phyloP scores from a whole-genome alignment of 1,140 invertebrate species.

The Pemphigus obesinymphae region DNA sequence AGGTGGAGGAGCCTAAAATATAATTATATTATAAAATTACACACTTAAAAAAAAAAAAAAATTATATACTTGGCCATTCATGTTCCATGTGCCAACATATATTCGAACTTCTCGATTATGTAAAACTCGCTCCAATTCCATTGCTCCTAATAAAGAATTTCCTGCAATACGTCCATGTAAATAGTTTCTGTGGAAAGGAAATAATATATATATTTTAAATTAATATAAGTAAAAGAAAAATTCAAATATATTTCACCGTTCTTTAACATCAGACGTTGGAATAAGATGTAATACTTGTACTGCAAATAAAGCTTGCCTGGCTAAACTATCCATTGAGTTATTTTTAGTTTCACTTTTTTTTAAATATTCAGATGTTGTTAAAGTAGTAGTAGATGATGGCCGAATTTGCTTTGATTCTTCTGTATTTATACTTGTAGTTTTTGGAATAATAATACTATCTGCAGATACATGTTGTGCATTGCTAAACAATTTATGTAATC shows the following conservation, averaged over 20 bases:
- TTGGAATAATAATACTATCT: constrained; percentile 46
- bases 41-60: background rate
- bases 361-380: constrained; percentile 42
- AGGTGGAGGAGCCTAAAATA: constrained; percentile 52
- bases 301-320: constrained; percentile 66
- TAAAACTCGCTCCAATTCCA: constrained; percentile 79
- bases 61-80: constrained; percentile 76
- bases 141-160: constrained; percentile 71
- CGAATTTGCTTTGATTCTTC: constrained; percentile 23
- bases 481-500: constrained; percentile 35
- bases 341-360: constrained; percentile 38
- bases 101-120: constrained; percentile 78
- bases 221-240: background rate
- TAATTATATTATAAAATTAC: constrained; percentile 24
- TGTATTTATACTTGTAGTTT: constrained; percentile 30
- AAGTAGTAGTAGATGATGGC: constrained; percentile 1
- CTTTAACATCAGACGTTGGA: constrained; percentile 69
- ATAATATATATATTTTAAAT: background rate
- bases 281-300: constrained; percentile 74
- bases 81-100: constrained; percentile 93
- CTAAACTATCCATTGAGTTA: constrained; percentile 65
- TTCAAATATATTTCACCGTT: constrained; percentile 56
- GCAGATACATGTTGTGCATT: constrained; percentile 44
- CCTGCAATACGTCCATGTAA: constrained; percentile 71
- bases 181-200: constrained; percentile 60